Evolutionary conservation across 2,797 vertebrate genomes (phyloP).

Genomic region (Calcarius lapponicus): DNA sequence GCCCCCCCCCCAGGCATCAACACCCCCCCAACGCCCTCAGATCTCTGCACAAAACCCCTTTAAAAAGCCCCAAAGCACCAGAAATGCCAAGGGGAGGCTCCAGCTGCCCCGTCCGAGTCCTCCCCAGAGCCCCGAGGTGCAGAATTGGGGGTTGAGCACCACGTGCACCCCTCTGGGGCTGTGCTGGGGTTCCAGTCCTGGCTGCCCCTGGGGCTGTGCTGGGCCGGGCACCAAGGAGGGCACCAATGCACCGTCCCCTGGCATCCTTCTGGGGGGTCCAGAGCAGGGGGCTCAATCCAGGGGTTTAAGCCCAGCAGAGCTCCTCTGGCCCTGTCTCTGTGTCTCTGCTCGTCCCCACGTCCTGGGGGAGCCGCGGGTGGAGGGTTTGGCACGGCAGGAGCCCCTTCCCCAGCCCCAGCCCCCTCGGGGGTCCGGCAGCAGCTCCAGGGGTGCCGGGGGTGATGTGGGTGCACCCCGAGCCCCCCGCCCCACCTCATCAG

Average conservation of each 20-base stretch:
- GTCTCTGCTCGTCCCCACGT: not conserved
- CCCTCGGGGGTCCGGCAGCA: not conserved
- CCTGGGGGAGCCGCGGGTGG: not conserved
- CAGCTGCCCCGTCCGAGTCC: accelerated
- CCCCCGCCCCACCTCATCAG: accelerated
- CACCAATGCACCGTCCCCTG: not conserved
- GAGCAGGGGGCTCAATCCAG: not conserved
- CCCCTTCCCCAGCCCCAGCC: not conserved
- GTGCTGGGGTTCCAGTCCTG: not conserved
- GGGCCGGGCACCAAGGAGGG: not conserved
- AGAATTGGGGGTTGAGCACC: not conserved
- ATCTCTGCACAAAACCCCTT: not conserved
- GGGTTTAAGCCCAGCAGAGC: not conserved
- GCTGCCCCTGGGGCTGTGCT: not conserved
- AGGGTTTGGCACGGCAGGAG: not conserved
- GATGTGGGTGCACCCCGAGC: accelerated
- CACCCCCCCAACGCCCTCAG: not conserved
- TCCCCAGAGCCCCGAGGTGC: not conserved
- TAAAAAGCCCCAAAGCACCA: not conserved
- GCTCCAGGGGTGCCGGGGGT: accelerated
- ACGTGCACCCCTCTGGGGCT: accelerated
- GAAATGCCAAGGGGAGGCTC: not conserved
- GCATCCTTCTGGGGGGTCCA: not conserved
- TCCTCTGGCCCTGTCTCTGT: not conserved
- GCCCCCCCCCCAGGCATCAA: accelerated